Evolutionary conservation across 1,140 invertebrate species (phyloP).

Genomic region (Oreohelix idahoensis): DNA sequence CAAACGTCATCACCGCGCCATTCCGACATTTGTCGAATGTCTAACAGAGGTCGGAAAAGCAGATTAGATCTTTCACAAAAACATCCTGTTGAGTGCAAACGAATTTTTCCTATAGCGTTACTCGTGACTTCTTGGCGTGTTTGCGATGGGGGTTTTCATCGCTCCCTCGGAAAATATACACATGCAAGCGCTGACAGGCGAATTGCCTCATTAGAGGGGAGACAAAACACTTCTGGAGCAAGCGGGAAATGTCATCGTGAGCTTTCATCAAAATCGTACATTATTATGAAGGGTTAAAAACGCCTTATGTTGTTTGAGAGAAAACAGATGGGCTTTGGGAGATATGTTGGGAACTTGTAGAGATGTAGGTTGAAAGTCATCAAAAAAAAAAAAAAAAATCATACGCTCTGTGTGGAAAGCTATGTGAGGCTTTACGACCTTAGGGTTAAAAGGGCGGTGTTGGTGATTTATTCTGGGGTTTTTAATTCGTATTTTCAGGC

Average conservation of each 20-base stretch:
- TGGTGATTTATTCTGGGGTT: too few relatives aligned
- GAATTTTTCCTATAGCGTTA: not conserved
- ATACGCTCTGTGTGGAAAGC: not conserved
- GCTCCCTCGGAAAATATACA: not conserved
- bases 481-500: too few relatives aligned
- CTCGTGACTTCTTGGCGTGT: not conserved
- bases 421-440: not conserved
- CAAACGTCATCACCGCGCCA: not conserved
- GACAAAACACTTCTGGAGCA: not conserved
- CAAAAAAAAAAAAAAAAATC: too few relatives aligned
- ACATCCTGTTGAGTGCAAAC: not conserved
- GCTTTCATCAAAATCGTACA: constrained; percentile 1
- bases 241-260: not conserved
- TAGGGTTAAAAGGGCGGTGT: not conserved
- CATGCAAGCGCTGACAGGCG: constrained; percentile 1
- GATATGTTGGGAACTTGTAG: not conserved
- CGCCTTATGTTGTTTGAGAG: not conserved
- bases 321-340: not conserved
- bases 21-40: not conserved
- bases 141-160: not conserved
- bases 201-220: constrained; percentile 16
- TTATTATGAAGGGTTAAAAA: constrained; percentile 11
- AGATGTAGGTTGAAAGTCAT: not conserved
- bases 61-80: constrained; percentile 3
- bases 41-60: not conserved